Conservation (phyloP, 1,140 invertebrate species). For the Telenomus remus region DNA sequence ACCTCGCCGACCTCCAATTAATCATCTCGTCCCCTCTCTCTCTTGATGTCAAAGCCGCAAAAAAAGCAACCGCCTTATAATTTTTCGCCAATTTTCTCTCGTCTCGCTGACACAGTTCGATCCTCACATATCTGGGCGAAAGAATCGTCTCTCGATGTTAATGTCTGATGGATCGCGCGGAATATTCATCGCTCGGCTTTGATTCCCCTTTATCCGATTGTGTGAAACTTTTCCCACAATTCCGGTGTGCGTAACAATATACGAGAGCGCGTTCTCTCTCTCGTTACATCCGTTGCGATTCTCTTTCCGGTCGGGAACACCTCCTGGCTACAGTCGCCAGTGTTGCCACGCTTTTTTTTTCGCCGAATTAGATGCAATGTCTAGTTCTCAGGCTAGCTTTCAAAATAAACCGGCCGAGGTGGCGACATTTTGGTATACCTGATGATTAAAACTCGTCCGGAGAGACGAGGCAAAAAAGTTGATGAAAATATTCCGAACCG, state of each 20-base stretch:
- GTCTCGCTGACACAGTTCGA: too few species aligned
- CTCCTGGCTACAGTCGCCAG: constrained; percentile 23
- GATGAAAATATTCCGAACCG: too few species aligned
- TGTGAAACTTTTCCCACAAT: constrained; percentile 54
- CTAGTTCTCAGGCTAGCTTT: constrained; percentile 20
- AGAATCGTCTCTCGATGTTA: constrained; percentile 43
- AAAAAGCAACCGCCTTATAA: too few species aligned
- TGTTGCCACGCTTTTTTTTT: constrained; percentile 36
- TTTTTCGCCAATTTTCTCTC: too few species aligned
- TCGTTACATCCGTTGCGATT: constrained; percentile 48
- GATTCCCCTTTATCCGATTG: constrained; percentile 41
- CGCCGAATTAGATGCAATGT: constrained; percentile 38
- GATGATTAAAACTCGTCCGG: too few species aligned
- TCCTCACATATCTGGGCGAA: too few species aligned
- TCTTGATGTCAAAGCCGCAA: too few species aligned
- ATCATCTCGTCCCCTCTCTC: too few species aligned
- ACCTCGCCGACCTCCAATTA: too few species aligned
- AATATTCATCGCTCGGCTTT: constrained; percentile 46
- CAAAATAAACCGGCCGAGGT: constrained; percentile 34
- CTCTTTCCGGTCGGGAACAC: constrained; percentile 41
- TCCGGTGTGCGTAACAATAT: constrained; percentile 47
- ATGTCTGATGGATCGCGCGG: constrained; percentile 33
- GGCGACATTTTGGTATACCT: too few species aligned
- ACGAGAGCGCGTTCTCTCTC: constrained; percentile 46
- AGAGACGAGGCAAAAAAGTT: too few species aligned